Evolutionary conservation across 2,888 invertebrate genomes (phyloP), one percentile per base, ranked within the genome.

Genomic region (Oxycera nigricornis): DNA sequence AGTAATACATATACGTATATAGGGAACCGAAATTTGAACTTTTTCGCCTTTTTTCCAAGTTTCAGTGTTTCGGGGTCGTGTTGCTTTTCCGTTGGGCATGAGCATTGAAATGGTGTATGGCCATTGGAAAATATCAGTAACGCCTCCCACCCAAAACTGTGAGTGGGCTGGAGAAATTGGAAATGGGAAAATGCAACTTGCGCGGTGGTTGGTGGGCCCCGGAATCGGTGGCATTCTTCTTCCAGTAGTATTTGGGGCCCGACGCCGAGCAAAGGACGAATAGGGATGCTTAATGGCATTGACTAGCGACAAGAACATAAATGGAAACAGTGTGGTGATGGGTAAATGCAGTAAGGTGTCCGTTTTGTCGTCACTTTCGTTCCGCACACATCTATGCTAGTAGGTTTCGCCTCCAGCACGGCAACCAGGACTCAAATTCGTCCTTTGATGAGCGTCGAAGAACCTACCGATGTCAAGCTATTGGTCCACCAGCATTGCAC

Each of bases 121-220:
- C 79, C 79, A 80, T 80, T 80, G 80, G 79, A 79, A 80, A 79
- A 79, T 75, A 74, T 76, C 77, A 78, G 78, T 72, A 79, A 79
- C 79, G 79, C 79, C 79, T 80, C 82, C 84, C 83, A 85, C 76
- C 77, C 76, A 76, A 83, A 83, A 83, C 83, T 83, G 83, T 74
- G 73, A 73, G 76, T 75, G 75, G 75, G 76, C 57, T 74, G 70
- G 70, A 30, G 35, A 70, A 50, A 20, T 74, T 76, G 65, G 73
- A 67, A 35, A 78, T 76, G 73, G 75, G 78, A 76, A 76, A 78
- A 77, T 78, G 78, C 78, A 79, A 78, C 77, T 78, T 78, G 79
- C 77, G 77, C 78, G 77, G 75, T 79, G 75, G 74, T 77, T 61
- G 74, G 68, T 73, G 73, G 50, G 68, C 68, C 68, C 52, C 52